Conservation (phyloP, 92 coral and sea anemone species). For the Siderastrea radians region DNA sequence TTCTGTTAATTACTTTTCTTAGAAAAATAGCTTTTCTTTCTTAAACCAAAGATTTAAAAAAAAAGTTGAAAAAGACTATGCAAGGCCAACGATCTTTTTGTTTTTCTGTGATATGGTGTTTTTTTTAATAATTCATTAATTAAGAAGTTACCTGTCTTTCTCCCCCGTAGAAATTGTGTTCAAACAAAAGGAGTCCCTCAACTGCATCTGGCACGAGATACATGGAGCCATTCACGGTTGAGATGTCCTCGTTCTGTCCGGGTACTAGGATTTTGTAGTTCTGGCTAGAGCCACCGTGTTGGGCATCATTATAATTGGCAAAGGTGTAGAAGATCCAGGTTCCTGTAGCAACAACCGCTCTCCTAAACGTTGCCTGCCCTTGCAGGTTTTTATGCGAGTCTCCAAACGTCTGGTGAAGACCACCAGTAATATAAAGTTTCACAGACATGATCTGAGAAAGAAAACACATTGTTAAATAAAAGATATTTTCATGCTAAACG, state of each 20-base stretch:
- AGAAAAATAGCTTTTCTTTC: too few relatives aligned
- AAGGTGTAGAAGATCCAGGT: slow-evolving; percentile 10
- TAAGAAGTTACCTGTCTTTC: background rate
- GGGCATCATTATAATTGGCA: background rate
- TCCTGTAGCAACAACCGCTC: background rate
- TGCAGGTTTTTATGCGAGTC: background rate
- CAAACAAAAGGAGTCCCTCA: background rate
- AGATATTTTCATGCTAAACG: too few relatives aligned
- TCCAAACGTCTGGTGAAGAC: background rate
- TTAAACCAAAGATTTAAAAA: too few relatives aligned
- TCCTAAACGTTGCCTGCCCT: background rate
- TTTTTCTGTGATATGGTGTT: too few relatives aligned
- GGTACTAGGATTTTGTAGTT: background rate
- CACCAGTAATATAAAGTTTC: too few relatives aligned
- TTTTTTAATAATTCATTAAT: background rate
- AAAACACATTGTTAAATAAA: too few relatives aligned
- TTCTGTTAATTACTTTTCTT: too few relatives aligned
- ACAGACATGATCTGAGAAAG: too few relatives aligned
- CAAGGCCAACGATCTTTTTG: background rate
- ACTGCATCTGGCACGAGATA: background rate
- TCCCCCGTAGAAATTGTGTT: background rate
- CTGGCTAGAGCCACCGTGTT: background rate
- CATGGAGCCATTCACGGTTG: slow-evolving; percentile 7
- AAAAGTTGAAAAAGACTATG: too few relatives aligned
- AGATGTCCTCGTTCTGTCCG: background rate